Evolutionary conservation across 1,140 invertebrate species (phyloP), one percentile per base, ranked within the genome.

Genomic region (Drosophila jambulina): DNA sequence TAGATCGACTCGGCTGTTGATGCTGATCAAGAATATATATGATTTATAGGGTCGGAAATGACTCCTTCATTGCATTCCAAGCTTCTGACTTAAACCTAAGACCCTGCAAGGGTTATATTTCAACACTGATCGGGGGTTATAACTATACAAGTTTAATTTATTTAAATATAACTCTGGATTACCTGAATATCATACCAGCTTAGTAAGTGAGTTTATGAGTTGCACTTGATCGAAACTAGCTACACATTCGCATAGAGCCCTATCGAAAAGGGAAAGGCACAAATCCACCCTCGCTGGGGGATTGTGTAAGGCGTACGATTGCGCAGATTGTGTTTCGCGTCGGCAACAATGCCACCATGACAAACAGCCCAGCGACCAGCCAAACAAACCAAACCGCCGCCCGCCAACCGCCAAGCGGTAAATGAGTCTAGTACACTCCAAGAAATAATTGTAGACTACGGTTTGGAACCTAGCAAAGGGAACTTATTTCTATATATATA

Each of bases 281-380:
- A 0, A 40, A 49, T 23, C 69, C 3, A 29, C 76, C 68, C 83
- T 87, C 80, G 62, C 40, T 54, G n/a, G n/a, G 53, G 48, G 59
- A 69, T 86, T 86, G 83, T 86, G 83, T 72, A 86, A 86, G 86
- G 76, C 76, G 12, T 77, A 61, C 83, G 84, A 87, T 82, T 86
- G 83, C 83, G 75, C 83, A 87, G 80, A 74, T 86, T 87, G 76
- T 87, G 76, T 86, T 86, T 82, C 67, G 85, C 71, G 83, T 77
- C 83, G 83, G 70, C 83, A 88, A 90, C 85, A 85, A 81, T 90
- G 74, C 75, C 75, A 81, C 85, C 80, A 91, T 88, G 86, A 88
- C 69, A 90, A 82, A 86, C 79, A 75, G 58, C 54, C 64, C 57
- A 62, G 40, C 62, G 76, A 63, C 45, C 71, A 67, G 63, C 79